Evolutionary conservation across 2,888 invertebrate species (phyloP).

Genomic region (Epinotia ramella): DNA sequence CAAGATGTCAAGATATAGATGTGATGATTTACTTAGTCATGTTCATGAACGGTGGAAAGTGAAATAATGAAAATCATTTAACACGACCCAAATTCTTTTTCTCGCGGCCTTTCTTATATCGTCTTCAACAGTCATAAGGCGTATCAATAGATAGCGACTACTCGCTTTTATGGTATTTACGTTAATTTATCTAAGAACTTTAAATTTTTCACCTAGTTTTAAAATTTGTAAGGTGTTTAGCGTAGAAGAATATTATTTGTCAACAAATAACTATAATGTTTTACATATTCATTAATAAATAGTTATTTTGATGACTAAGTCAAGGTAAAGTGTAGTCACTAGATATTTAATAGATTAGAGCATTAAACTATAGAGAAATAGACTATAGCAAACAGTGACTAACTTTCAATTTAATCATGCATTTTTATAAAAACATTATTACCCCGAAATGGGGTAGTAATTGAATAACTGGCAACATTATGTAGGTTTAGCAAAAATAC

Average conservation of each 20-base stretch:
- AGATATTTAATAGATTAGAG: slow-evolving; percentile 70
- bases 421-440: slow-evolving; percentile 64
- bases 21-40: slow-evolving; percentile 23
- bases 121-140: slow-evolving; percentile 68
- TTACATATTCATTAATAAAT: slow-evolving; percentile 64
- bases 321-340: slow-evolving; percentile 70
- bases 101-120: slow-evolving; percentile 56
- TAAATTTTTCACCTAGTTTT: slow-evolving; percentile 66
- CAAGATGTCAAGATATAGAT: slow-evolving; percentile 23
- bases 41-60: slow-evolving; percentile 22
- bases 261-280: slow-evolving; percentile 74
- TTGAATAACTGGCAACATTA: slow-evolving; percentile 58
- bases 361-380: slow-evolving; percentile 71
- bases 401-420: slow-evolving; percentile 59
- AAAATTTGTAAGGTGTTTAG: slow-evolving; percentile 79
- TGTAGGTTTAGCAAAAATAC: slow-evolving; percentile 62
- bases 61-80: slow-evolving; percentile 31
- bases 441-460: slow-evolving; percentile 55
- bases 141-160: slow-evolving; percentile 69
- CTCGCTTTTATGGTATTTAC: slow-evolving; percentile 63
- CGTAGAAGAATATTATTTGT: slow-evolving; percentile 82
- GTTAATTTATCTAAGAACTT: slow-evolving; percentile 72
- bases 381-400: slow-evolving; percentile 72
- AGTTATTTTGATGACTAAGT: slow-evolving; percentile 66
- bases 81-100: slow-evolving; percentile 23